Evolutionary conservation across 2,888 invertebrate species (phyloP).

Genomic region (Eilema griseolum): DNA sequence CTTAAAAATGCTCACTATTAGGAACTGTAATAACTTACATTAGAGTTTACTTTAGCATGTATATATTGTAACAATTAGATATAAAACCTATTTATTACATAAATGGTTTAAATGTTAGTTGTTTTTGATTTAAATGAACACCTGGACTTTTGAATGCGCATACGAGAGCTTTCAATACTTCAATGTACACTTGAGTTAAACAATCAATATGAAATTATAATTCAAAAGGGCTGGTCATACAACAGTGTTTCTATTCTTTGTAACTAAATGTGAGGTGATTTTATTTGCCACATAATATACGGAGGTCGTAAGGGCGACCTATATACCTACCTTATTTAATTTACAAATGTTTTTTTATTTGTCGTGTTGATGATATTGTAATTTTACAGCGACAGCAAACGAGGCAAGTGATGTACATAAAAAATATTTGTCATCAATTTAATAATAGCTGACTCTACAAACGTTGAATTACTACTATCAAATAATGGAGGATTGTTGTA

Average conservation of each 20-base stretch:
- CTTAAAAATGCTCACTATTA: constrained; percentile 31
- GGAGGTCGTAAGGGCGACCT: no score
- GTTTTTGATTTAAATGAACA: constrained; percentile 55
- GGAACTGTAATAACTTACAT: background rate
- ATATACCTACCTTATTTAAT: no score
- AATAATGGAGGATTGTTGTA: no score
- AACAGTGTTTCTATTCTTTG: background rate
- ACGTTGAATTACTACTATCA: no score
- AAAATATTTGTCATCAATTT: no score
- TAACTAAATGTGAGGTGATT: background rate
- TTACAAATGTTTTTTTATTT: no score
- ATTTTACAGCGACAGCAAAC: background rate
- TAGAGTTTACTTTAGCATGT: constrained; percentile 15
- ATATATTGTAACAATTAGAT: constrained; percentile 28
- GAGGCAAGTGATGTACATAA: no score
- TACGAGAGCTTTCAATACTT: constrained; percentile 33
- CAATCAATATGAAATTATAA: constrained; percentile 31
- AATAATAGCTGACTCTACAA: no score
- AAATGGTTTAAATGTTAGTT: constrained; percentile 52
- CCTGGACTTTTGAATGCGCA: constrained; percentile 53
- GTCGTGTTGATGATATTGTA: no score
- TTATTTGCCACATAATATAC: background rate
- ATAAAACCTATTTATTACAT: constrained; percentile 48
- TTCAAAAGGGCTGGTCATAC: constrained; percentile 7
- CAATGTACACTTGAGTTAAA: constrained; percentile 48